A percentile compares a stretch with the other conserved stretches of the same genome.
Conservation (phyloP, 2,888 invertebrate genomes). For the Mythimna pallens region DNA sequence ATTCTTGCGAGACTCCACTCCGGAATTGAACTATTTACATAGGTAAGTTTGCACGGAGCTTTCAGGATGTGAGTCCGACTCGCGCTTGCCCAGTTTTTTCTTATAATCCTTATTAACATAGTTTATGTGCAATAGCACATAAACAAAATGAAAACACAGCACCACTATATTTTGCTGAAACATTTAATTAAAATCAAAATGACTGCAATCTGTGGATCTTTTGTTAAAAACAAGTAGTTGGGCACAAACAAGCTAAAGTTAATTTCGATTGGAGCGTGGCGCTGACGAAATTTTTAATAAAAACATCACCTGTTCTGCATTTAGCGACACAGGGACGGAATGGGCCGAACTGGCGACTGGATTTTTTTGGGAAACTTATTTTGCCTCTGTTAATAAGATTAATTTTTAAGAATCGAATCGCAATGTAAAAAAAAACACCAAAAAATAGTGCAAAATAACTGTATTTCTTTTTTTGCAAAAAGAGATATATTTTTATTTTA, state of each 20-base stretch:
- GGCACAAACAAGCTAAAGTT: constrained; percentile 76
- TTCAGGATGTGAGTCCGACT: no score
- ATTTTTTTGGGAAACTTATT: constrained; percentile 8
- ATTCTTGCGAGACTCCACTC: no score
- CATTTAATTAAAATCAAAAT: constrained; percentile 69
- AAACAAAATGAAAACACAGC: constrained; percentile 28
- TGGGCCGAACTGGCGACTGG: constrained; percentile 12
- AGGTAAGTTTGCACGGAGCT: no score
- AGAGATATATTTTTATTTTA: no score
- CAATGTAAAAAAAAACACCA: no score
- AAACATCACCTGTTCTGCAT: constrained; percentile 83
- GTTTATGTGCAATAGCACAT: no score
- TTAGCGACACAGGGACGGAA: constrained; percentile 65
- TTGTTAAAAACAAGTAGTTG: constrained; percentile 66
- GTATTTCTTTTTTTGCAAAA: no score
- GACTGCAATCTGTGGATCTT: constrained; percentile 63
- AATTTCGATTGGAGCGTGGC: constrained; percentile 76
- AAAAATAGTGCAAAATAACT: no score
- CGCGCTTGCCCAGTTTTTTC: no score
- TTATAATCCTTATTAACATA: no score
- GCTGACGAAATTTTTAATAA: constrained; percentile 82
- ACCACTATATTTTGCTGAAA: constrained; percentile 66
- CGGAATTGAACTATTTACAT: no score
- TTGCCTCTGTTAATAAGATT: neutral
- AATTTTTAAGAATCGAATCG: no score